phyloP scores from a whole-genome alignment of 2,797 vertebrate genomes.

The Chloroceryle inda region DNA sequence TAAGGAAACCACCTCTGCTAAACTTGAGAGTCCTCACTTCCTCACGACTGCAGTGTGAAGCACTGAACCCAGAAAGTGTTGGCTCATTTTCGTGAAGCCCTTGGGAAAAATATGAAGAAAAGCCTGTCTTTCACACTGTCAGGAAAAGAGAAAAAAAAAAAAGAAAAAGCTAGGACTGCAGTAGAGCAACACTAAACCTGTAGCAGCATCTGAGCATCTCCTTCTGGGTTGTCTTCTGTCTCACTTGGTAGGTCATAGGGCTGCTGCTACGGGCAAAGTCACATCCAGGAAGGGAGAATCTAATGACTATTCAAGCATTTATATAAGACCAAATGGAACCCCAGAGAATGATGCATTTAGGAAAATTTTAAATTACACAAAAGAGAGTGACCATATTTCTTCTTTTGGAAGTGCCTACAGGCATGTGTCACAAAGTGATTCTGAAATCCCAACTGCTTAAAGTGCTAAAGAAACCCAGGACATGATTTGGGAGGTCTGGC shows the following conservation, averaged over 20 bases:
- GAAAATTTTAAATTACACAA: neutral
- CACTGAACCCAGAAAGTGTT: neutral
- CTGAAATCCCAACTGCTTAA: neutral
- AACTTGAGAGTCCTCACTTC: neutral
- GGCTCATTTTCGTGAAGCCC: neutral
- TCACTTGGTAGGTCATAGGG: neutral
- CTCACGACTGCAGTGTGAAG: neutral
- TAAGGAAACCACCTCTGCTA: neutral
- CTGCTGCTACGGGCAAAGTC: neutral
- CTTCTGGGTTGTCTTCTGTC: neutral
- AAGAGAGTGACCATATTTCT: neutral
- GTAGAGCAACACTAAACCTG: neutral
- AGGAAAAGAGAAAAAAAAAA: too few species aligned
- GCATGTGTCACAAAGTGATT: accelerated
- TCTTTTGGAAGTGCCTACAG: neutral
- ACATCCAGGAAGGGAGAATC: neutral
- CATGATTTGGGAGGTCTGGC: neutral
- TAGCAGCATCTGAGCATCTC: neutral
- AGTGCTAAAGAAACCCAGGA: neutral
- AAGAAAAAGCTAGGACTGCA: neutral
- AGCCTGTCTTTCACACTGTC: neutral
- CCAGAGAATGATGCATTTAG: neutral
- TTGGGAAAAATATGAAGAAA: constrained; percentile 7
- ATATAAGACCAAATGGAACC: neutral
- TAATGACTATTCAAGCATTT: neutral